Evolutionary conservation across 2,888 invertebrate species (phyloP), one percentile per base, ranked within the genome.

Genomic region (Pterostichus madidus): DNA sequence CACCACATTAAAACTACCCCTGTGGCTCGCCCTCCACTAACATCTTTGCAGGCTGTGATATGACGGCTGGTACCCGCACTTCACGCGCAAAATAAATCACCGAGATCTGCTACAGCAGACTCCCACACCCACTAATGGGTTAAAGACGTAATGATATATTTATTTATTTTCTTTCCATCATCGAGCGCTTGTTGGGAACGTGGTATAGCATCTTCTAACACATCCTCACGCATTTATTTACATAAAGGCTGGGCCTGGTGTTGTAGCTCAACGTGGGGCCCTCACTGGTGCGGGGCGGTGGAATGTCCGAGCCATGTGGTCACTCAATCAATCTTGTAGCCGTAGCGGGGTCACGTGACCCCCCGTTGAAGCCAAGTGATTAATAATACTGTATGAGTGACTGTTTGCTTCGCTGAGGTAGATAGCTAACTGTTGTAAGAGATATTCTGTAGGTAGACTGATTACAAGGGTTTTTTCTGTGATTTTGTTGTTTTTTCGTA

Each of bases 291-390:
- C 13, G 44, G 75, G 49, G 75, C 10, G 49, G 17, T 10, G 31
- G 17, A 44, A 8, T 32, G 75, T 75, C 75, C 52, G 13, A 32
- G 75, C 52, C 52, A 75, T 75, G 52, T 75, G 75, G 75, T 75
- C 75, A 75, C 75, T 75, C 75, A 75, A 75, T 75, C 75, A 75
- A 75, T 75, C 52, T 75, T 75, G 15, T 75, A 35, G 31, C 75
- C 75, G 44, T 31, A 39, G 39, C 39, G 6, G 39, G 8, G 39
- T 39, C 39, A 8, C 8, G n/a, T 13, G 64, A 35, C 64, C 64
- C 35, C 64, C 64, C 64, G 35, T 32, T 64, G 64, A 4, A 64
- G 8, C 35, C 15, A 64, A 64, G 64, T 64, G 32, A 64, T 64
- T 64, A 64, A 64, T 64, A 64, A 64, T 64, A 35, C 17, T 31